Evolutionary conservation across 2,888 invertebrate genomes (phyloP).

Genomic region (Periphyllus acericola): DNA sequence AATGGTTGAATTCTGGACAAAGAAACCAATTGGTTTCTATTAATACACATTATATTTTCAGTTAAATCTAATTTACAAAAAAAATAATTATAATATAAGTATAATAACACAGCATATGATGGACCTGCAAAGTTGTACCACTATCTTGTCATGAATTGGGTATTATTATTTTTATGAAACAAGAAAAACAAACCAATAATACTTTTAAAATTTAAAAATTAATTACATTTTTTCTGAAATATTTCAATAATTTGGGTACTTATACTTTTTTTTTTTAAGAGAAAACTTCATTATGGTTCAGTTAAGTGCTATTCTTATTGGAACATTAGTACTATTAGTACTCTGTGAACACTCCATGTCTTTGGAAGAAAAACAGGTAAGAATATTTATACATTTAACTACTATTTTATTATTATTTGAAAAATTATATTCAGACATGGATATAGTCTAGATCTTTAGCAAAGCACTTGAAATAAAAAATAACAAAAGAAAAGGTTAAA

Average conservation of each 20-base stretch:
- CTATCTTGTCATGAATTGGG: too few relatives aligned
- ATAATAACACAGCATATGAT: too few relatives aligned
- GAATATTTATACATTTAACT: background rate
- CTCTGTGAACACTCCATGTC: constrained; percentile 18
- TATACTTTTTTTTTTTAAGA: constrained; percentile 8
- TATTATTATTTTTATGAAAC: background rate
- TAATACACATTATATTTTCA: too few relatives aligned
- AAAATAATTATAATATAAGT: too few relatives aligned
- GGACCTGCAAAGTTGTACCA: too few relatives aligned
- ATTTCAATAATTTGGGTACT: background rate
- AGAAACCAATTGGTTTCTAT: too few relatives aligned
- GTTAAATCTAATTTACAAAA: too few relatives aligned
- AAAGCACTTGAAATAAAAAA: background rate
- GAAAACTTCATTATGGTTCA: constrained; percentile 18
- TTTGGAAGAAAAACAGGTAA: constrained; percentile 47
- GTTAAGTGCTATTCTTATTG: background rate
- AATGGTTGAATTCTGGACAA: too few relatives aligned
- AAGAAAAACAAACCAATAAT: background rate
- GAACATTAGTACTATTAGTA: constrained; percentile 14
- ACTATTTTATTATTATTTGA: background rate
- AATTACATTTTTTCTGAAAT: background rate
- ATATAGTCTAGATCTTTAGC: background rate
- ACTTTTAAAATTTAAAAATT: background rate
- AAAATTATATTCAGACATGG: background rate
- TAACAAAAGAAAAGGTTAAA: too few relatives aligned